Evolutionary conservation across 2,797 vertebrate genomes (phyloP).

Genomic region (Trichosurus vulpecula): DNA sequence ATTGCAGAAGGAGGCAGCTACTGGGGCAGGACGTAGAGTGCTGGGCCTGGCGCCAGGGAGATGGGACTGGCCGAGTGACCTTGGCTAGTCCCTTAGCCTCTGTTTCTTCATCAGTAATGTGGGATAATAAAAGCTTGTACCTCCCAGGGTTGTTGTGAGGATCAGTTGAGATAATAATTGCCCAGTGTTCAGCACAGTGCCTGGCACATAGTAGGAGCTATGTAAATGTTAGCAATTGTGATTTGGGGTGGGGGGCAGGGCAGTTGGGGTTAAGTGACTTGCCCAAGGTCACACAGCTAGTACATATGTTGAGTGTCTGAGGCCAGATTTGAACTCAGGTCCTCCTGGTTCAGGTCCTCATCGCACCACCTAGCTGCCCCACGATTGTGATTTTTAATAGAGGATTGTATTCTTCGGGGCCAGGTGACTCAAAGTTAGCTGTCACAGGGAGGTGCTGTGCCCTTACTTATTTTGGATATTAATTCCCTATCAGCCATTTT

Average conservation of each 20-base stretch:
- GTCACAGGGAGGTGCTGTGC: background rate
- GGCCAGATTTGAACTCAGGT: too few relatives aligned
- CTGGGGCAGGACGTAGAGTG: too few relatives aligned
- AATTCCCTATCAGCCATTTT: background rate
- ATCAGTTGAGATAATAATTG: too few relatives aligned
- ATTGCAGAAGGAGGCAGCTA: background rate
- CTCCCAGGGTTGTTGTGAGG: background rate
- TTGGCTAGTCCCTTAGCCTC: too few relatives aligned
- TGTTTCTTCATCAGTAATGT: background rate
- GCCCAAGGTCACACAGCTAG: too few relatives aligned
- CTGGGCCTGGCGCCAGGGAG: background rate
- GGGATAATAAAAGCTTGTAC: background rate
- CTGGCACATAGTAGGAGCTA: background rate
- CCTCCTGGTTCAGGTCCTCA: too few relatives aligned
- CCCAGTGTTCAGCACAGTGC: background rate
- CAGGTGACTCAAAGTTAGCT: too few relatives aligned
- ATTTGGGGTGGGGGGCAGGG: too few relatives aligned
- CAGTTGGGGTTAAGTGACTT: too few relatives aligned
- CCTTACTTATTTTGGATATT: background rate
- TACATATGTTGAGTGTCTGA: too few relatives aligned
- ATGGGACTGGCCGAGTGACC: background rate
- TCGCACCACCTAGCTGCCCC: too few relatives aligned
- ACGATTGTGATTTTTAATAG: background rate
- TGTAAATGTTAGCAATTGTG: too few relatives aligned
- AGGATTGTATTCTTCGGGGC: background rate